Conservation (phyloP, 2,888 invertebrate genomes). For the Cotesia congregata region DNA sequence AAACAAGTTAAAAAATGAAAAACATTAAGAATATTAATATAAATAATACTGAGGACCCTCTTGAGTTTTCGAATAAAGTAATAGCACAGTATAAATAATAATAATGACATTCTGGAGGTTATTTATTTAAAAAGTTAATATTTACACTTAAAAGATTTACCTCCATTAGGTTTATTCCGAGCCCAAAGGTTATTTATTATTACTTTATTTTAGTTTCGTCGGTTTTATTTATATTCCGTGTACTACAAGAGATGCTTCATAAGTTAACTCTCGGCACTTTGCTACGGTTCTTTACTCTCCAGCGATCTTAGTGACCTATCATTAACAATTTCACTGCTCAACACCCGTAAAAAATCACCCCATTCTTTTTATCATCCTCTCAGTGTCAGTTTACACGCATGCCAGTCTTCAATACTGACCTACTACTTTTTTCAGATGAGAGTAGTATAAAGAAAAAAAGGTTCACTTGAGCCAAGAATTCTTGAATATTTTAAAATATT, state of each 20-base stretch:
- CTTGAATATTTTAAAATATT: too few relatives aligned
- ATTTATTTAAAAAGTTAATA: not conserved
- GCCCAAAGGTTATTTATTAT: not conserved
- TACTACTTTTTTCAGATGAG: not conserved
- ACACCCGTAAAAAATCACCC: slow-evolving; percentile 45
- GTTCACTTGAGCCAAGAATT: too few relatives aligned
- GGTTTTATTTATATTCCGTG: not conserved
- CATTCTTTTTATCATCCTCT: slow-evolving; percentile 12
- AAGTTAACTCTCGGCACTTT: slow-evolving; percentile 6
- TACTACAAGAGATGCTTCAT: not conserved
- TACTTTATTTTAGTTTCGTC: slow-evolving; percentile 16
- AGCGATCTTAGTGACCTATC: slow-evolving; percentile 42
- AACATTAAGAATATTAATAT: too few relatives aligned
- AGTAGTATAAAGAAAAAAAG: too few relatives aligned
- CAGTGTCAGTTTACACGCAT: slow-evolving; percentile 28
- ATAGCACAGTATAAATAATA: not conserved
- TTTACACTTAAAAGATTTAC: not conserved
- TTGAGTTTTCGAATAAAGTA: not conserved
- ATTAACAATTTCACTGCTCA: slow-evolving; percentile 54
- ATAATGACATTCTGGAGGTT: not conserved
- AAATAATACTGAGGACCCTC: too few relatives aligned
- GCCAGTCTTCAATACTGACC: not conserved
- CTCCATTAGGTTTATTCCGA: not conserved
- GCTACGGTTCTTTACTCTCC: slow-evolving; percentile 23
- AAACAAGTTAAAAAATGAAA: too few relatives aligned